phyloP scores from a whole-genome alignment of 2,888 invertebrate species.

The Antheraea yamamai region DNA sequence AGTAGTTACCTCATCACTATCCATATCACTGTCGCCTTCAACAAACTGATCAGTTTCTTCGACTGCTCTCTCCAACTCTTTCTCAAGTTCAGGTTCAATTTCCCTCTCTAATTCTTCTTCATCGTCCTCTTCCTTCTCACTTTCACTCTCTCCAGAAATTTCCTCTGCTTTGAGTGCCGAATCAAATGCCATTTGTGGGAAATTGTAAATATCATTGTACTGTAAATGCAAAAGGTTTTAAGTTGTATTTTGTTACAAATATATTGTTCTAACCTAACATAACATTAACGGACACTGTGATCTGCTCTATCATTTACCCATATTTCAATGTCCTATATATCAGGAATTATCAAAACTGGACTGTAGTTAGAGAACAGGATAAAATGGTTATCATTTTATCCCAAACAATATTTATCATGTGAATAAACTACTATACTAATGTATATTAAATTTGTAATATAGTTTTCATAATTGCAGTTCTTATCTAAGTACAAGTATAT shows the following conservation, averaged over 20 bases:
- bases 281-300: background rate
- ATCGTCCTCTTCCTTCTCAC: conserved; percentile 84
- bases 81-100: conserved; percentile 84
- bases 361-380: too few species aligned
- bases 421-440: too few species aligned
- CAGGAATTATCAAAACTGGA: too few species aligned
- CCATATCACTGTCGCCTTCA: conserved; percentile 86
- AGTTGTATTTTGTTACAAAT: background rate
- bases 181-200: conserved; percentile 97
- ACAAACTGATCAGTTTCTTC: conserved; percentile 86
- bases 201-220: conserved; percentile 99
- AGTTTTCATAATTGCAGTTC: too few species aligned
- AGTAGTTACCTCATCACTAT: conserved; percentile 67
- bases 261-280: background rate
- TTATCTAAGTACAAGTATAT: too few species aligned
- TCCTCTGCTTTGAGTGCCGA: conserved; percentile 95
- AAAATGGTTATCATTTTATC: too few species aligned
- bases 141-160: conserved; percentile 87
- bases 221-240: conserved; percentile 63
- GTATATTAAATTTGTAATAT: too few species aligned
- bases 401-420: too few species aligned
- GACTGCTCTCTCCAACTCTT: conserved; percentile 83
- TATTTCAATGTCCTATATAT: too few species aligned
- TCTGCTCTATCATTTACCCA: background rate
- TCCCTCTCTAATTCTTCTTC: conserved; percentile 79